Conservation (phyloP, 2,888 invertebrate genomes). For the Linyphia triangularis region DNA sequence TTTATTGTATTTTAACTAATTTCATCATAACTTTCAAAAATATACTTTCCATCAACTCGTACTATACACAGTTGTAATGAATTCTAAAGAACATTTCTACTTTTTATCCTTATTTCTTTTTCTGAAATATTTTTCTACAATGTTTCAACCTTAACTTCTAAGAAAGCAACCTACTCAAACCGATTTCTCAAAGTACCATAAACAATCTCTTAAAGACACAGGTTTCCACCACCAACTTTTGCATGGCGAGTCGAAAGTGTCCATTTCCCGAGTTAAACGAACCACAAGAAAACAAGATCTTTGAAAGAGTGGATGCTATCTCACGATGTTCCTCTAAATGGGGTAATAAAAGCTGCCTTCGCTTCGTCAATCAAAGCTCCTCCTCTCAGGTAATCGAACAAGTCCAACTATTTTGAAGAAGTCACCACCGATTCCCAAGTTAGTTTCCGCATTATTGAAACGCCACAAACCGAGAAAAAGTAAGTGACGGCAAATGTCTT, state of each 20-base stretch:
- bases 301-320: not conserved
- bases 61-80: too few species aligned
- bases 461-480: not conserved
- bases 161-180: not conserved
- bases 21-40: too few species aligned
- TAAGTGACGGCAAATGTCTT: conserved; percentile 26
- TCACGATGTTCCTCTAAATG: conserved; percentile 14
- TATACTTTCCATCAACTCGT: too few species aligned
- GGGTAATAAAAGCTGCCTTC: conserved; percentile 21
- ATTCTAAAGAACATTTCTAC: too few species aligned
- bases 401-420: conserved; percentile 40
- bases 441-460: conserved; percentile 48
- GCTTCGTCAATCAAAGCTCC: conserved; percentile 55
- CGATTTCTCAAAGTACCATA: too few species aligned
- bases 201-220: too few species aligned
- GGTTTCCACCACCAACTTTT: too few species aligned
- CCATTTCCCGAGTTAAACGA: too few species aligned
- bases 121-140: not conserved
- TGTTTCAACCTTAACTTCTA: not conserved
- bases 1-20: too few species aligned
- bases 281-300: not conserved
- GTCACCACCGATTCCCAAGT: conserved; percentile 30
- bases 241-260: too few species aligned
- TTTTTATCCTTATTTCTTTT: not conserved
- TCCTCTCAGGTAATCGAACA: conserved; percentile 49